Conservation (phyloP, 1,140 invertebrate species). For the Drosophila orosa region DNA sequence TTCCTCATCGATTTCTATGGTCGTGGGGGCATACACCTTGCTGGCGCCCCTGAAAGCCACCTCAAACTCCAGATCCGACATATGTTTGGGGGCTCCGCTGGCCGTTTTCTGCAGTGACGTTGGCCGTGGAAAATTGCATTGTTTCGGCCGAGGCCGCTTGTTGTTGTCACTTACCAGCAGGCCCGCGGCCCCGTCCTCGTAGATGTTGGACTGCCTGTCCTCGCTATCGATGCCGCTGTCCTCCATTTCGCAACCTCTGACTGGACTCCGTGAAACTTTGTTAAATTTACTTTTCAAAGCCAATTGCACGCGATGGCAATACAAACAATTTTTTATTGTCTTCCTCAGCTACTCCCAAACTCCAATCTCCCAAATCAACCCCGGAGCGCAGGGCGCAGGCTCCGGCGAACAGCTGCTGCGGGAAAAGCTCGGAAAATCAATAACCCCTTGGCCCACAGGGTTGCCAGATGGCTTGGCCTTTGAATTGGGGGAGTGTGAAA, state of each 20-base stretch:
- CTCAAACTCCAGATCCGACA: constrained; percentile 79
- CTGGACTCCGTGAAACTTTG: constrained; percentile 5
- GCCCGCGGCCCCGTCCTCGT: constrained; percentile 71
- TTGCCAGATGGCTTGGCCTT: constrained; percentile 50
- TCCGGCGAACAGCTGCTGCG: constrained; percentile 67
- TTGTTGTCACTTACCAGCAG: constrained; percentile 60
- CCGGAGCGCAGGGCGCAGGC: constrained; percentile 57
- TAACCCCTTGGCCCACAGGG: constrained; percentile 55
- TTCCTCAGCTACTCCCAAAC: constrained; percentile 57
- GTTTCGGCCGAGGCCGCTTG: constrained; percentile 4
- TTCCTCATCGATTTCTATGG: constrained; percentile 76
- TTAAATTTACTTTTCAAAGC: constrained; percentile 17
- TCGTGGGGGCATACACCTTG: constrained; percentile 74
- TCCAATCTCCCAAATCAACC: constrained; percentile 70
- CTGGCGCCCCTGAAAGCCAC: constrained; percentile 74
- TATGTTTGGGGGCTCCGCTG: constrained; percentile 76
- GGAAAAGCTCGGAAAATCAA: constrained; percentile 62
- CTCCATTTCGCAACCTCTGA: constrained; percentile 52
- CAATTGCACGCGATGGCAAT: constrained; percentile 60
- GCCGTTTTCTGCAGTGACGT: constrained; percentile 64
- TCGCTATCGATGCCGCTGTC: constrained; percentile 83
- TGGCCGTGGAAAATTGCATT: constrained; percentile 43
- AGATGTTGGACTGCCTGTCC: constrained; percentile 76
- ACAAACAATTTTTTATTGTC: constrained; percentile 71
- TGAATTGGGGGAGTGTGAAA: not conserved